These are phyloP conservation scores for Stomatorhinus walkeri DNA, from an alignment of 2,797 vertebrate species.

Conservation along the genomic window DNA sequence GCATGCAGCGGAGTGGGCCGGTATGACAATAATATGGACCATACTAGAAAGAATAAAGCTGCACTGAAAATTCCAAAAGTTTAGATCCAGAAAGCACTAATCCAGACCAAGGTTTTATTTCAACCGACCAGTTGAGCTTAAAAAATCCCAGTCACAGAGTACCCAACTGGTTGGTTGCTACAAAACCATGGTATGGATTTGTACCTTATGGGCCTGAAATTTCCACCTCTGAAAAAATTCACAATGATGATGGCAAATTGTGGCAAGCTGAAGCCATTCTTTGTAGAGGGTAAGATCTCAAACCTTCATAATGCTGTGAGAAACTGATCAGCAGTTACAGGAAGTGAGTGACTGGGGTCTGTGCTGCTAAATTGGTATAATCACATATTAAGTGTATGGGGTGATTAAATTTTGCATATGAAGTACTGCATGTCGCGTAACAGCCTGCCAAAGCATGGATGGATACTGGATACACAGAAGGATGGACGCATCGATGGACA, in stretches of 20 bases:
- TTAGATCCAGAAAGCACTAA: no score
- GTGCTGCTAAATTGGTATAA: background rate
- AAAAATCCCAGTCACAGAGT: background rate
- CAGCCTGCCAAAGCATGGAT: background rate
- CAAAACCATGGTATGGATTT: background rate
- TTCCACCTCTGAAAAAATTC: background rate
- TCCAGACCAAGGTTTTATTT: background rate
- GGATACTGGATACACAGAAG: background rate
- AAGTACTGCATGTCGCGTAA: background rate
- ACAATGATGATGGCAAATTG: background rate
- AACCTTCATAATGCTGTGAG: background rate
- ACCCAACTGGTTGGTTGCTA: background rate
- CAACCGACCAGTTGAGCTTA: background rate
- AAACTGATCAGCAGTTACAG: background rate
- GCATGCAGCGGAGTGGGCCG: background rate
- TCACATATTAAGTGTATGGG: background rate
- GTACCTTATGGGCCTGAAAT: background rate
- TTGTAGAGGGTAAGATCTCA: background rate
- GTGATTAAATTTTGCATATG: background rate
- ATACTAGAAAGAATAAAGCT: background rate
- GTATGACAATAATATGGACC: background rate
- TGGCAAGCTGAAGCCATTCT: background rate
- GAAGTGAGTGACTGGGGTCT: background rate
- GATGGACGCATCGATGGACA: background rate
- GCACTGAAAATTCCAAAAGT: background rate